Percentiles rank a stretch among this genome's conserved stretches.
Evolutionary conservation across 2,113 vertebrate genomes (phyloP).

Genomic region (Neotoma lepida): DNA sequence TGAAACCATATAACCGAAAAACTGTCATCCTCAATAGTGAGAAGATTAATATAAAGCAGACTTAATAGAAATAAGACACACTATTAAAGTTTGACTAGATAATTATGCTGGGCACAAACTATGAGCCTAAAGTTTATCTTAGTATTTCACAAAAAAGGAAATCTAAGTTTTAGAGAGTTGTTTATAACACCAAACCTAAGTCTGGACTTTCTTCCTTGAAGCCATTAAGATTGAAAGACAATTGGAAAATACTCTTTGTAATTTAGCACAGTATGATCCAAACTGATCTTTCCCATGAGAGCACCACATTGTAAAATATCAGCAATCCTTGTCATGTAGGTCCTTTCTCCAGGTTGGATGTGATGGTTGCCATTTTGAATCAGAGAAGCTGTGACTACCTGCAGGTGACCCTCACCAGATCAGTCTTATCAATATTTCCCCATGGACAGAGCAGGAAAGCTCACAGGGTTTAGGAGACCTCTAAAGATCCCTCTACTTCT

Average conservation of each 20-base stretch:
- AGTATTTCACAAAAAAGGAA: not conserved
- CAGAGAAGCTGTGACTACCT: not conserved
- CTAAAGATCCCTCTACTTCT: not conserved
- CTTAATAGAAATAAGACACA: not conserved
- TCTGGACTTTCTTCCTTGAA: not conserved
- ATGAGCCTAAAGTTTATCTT: not conserved
- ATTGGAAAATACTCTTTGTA: not conserved
- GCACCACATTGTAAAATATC: not conserved
- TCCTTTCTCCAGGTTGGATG: not conserved
- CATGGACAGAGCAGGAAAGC: not conserved
- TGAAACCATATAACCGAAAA: not conserved
- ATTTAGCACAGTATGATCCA: conserved; percentile 18
- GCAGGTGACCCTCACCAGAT: not conserved
- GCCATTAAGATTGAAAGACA: conserved; percentile 25
- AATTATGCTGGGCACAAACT: not conserved
- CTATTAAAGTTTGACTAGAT: conserved; percentile 23
- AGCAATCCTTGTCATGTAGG: not conserved
- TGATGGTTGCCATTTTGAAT: not conserved
- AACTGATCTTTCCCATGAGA: not conserved
- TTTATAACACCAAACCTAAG: not conserved
- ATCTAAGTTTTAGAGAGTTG: not conserved
- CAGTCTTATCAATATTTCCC: not conserved
- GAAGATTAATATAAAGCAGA: not conserved
- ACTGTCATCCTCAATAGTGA: not conserved
- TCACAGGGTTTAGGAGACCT: not conserved